Conservation (phyloP, 92 coral and sea anemone species). For the Palythoa caribaeorum region DNA sequence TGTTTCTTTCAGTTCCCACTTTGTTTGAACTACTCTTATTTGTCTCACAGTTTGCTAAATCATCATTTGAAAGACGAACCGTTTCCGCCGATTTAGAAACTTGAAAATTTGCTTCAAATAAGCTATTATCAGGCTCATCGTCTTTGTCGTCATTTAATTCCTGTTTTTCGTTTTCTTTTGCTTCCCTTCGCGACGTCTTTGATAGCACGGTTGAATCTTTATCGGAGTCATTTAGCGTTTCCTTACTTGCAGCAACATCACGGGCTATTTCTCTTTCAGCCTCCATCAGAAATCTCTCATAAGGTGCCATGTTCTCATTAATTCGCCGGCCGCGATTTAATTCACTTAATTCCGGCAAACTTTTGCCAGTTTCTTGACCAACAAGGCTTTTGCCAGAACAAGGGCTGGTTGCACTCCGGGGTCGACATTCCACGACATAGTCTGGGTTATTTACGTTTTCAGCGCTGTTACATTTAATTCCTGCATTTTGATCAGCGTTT, state of each 20-base stretch:
- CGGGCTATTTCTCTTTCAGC: conserved; percentile 40
- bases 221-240: not conserved
- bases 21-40: not conserved
- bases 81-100: not conserved
- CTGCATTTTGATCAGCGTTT: not conserved
- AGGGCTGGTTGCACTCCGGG: not conserved
- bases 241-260: not conserved
- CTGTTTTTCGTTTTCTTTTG: not conserved
- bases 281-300: conserved; percentile 34
- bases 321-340: conserved; percentile 33
- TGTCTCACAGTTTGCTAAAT: not conserved
- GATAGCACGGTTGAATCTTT: not conserved
- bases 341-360: conserved; percentile 17
- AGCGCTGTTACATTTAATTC: not conserved
- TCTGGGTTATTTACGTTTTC: not conserved
- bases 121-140: not conserved
- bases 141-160: not conserved
- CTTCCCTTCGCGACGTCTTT: not conserved
- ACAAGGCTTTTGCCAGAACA: not conserved
- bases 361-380: not conserved
- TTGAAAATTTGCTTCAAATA: not conserved
- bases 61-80: not conserved
- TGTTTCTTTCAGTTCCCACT: not conserved
- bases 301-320: conserved; percentile 42
- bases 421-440: not conserved